Evolutionary conservation across 2,888 invertebrate genomes (phyloP).

Genomic region (Gnatocerus cornutus): DNA sequence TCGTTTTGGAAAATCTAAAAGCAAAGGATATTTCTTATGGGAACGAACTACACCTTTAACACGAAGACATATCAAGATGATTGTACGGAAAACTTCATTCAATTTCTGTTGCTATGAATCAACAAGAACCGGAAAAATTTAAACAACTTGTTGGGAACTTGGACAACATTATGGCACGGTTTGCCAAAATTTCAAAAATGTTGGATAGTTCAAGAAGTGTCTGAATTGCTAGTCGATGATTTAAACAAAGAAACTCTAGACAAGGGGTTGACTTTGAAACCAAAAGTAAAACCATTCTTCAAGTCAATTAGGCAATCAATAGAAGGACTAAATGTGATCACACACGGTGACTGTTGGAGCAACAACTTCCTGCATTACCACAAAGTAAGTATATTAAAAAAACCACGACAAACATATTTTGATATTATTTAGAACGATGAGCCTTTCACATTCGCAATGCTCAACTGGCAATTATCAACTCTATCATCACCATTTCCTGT

Average conservation of each 20-base stretch:
- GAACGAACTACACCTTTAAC: slow-evolving; percentile 48
- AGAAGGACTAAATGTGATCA: slow-evolving; percentile 49
- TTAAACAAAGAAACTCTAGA: background rate
- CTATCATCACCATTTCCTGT: slow-evolving; percentile 39
- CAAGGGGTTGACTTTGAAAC: background rate
- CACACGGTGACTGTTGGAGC: slow-evolving; percentile 61
- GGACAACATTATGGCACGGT: background rate
- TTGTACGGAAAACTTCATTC: slow-evolving; percentile 56
- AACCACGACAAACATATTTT: too few species aligned
- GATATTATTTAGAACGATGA: slow-evolving; percentile 21
- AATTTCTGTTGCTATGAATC: slow-evolving; percentile 52
- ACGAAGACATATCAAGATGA: slow-evolving; percentile 41
- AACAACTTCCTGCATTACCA: slow-evolving; percentile 59
- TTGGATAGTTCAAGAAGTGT: background rate
- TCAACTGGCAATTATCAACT: slow-evolving; percentile 44
- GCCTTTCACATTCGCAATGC: slow-evolving; percentile 16
- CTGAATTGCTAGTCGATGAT: background rate
- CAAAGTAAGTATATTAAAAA: slow-evolving; percentile 47
- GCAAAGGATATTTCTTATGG: slow-evolving; percentile 47
- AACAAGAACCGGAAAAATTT: slow-evolving; percentile 49
- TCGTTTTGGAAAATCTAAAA: slow-evolving; percentile 52
- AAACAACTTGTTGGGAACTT: background rate
- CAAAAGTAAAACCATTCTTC: background rate
- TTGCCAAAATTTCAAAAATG: background rate
- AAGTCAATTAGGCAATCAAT: background rate